Evolutionary conservation across 2,888 invertebrate genomes (phyloP).

Genomic region (Platerodrilus igneus): DNA sequence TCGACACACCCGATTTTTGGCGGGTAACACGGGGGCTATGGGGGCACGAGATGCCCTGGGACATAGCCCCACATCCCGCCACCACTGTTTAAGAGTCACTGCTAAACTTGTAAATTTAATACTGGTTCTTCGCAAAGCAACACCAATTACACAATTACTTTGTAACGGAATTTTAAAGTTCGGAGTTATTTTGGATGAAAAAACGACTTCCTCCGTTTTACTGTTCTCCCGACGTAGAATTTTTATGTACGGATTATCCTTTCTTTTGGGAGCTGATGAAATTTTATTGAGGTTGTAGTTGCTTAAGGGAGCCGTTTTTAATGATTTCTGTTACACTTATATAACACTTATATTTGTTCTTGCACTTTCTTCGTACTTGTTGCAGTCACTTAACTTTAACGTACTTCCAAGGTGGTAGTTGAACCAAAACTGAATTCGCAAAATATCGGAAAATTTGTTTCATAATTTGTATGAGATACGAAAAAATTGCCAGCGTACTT

Average conservation of each 20-base stretch:
- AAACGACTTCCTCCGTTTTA: slow-evolving; percentile 12
- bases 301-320: slow-evolving; percentile 25
- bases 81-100: slow-evolving; percentile 49
- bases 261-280: slow-evolving; percentile 13
- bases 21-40: slow-evolving; percentile 36
- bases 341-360: not conserved
- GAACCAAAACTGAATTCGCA: no score
- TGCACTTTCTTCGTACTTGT: not conserved
- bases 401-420: no score
- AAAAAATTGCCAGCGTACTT: no score
- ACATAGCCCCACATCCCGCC: slow-evolving; percentile 51
- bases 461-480: no score
- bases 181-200: slow-evolving; percentile 17
- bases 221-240: slow-evolving; percentile 5
- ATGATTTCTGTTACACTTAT: slow-evolving; percentile 9
- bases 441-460: no score
- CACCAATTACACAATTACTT: slow-evolving; percentile 24
- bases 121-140: slow-evolving; percentile 33
- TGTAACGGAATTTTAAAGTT: slow-evolving; percentile 26
- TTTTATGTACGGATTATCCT: slow-evolving; percentile 13
- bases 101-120: slow-evolving; percentile 46
- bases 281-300: slow-evolving; percentile 19
- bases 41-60: slow-evolving; percentile 44
- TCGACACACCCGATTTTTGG: slow-evolving; percentile 33
- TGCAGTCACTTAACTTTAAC: not conserved